Percentiles rank a stretch among this genome's conserved stretches.
phyloP scores from a whole-genome alignment of 2,113 vertebrate species.

The Chaetodon auriga region DNA sequence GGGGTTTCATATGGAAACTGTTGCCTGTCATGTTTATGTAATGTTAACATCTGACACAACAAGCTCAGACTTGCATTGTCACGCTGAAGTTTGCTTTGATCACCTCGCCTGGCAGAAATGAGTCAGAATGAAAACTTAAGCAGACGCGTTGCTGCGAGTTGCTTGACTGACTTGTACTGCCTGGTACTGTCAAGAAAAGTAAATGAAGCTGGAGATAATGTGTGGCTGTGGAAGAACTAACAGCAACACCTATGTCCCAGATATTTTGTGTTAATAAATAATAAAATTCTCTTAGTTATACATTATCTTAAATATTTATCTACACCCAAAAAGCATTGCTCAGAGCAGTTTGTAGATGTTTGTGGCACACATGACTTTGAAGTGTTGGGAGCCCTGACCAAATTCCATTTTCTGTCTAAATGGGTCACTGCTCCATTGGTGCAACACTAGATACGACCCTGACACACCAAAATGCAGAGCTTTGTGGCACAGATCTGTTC shows the following conservation, averaged over 20 bases:
- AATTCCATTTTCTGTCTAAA: constrained; percentile 1
- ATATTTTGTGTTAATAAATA: not conserved
- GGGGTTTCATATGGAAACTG: not conserved
- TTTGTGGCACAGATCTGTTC: not conserved
- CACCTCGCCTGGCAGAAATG: not conserved
- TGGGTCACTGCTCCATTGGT: constrained; percentile 23
- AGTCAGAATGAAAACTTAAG: not conserved
- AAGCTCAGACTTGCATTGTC: not conserved
- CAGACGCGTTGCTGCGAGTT: not conserved
- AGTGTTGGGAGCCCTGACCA: not conserved
- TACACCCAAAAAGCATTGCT: not conserved
- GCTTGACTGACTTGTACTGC: too few relatives aligned
- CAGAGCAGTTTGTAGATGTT: not conserved
- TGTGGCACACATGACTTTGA: not conserved
- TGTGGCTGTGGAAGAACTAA: not conserved
- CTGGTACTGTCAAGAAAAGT: not conserved
- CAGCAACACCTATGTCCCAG: not conserved
- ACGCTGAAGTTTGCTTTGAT: not conserved
- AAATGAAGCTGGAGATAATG: not conserved
- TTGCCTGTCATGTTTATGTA: not conserved
- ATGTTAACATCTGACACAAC: not conserved
- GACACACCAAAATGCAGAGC: not conserved
- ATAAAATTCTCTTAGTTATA: not conserved
- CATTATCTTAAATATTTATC: not conserved
- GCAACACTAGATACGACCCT: constrained; percentile 6